Evolutionary conservation across 2,888 invertebrate species (phyloP).

Genomic region (Macrostomum cliftonense): DNA sequence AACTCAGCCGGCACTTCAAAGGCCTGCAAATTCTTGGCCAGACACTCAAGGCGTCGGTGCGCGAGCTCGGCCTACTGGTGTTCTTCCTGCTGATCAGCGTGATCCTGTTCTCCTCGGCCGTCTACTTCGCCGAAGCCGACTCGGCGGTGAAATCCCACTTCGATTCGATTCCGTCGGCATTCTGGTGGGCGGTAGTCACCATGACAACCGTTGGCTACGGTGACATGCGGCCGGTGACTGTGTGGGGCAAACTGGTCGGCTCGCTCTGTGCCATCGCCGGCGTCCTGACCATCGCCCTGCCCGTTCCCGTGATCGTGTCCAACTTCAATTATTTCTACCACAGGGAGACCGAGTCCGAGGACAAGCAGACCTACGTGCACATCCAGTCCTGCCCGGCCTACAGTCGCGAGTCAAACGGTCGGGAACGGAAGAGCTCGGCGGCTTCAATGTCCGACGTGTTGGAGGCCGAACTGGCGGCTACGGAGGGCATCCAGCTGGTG

Average conservation of each 20-base stretch:
- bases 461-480: too few species aligned
- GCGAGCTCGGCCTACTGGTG: constrained; percentile 94
- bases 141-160: constrained; percentile 68
- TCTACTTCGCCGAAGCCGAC: constrained; percentile 86
- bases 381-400: neutral
- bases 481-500: too few species aligned
- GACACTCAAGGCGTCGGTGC: constrained; percentile 95
- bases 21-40: constrained; percentile 95
- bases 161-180: constrained; percentile 82
- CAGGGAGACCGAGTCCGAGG: constrained; percentile 62
- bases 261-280: constrained; percentile 97
- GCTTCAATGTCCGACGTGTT: too few species aligned
- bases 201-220: constrained; percentile 99
- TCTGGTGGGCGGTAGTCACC: constrained; percentile 78
- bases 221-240: constrained; percentile 96
- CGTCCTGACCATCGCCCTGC: constrained; percentile 92
- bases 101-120: constrained; percentile 80
- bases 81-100: constrained; percentile 98
- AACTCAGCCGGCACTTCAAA: constrained; percentile 95
- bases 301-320: constrained; percentile 97
- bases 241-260: constrained; percentile 78
- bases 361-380: constrained; percentile 12
- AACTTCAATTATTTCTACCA: constrained; percentile 99
- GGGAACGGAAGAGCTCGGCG: too few species aligned
- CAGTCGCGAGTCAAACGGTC: too few species aligned